Evolutionary conservation across 2,888 invertebrate genomes (phyloP), one percentile per base, ranked within the genome.

Genomic region (Stramonita haemastoma): DNA sequence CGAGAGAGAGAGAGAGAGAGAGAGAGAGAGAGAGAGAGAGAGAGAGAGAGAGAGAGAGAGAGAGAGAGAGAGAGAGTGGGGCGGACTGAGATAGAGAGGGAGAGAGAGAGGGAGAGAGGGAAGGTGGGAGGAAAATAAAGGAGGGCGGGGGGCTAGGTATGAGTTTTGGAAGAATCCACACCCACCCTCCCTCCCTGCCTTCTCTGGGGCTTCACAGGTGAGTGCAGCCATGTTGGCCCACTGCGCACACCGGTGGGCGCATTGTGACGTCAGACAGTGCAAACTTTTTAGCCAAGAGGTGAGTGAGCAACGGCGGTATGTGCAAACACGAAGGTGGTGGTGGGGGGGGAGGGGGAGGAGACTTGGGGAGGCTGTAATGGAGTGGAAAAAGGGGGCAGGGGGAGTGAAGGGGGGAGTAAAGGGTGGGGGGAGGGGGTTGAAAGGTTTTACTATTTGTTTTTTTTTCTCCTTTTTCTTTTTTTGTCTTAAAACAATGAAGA

Each of bases 241-340:
- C 79, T 88, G 91, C 91, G 90, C 91, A 91, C 87, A 89, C 87
- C 86, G 89, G 86, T 91, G 84, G 66, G 91, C 91, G 91, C 91
- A 91, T 89, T 90, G 90, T 91, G 91, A 91, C 91, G 91, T 91
- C 91, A 91, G 89, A 86, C 57, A 86, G 86, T 66, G 89, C 87
- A 81, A 89, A 87, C 87, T 87, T 56, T 60, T 36, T 73, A 17
- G 11, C 36, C 73, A 22, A n/a, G 46, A 73, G 87, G 73, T 77
- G 87, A 73, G 73, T 77, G 77, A 19, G 73, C 77, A 77, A 26
- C 57, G 87, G 87, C 56, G 73, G 22, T 32, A 81, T 29, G 46
- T 29, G 46, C 11, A 26, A 22, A 60, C 22, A 46, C 19, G 22
- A 19, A 34, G 83, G 46, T 5, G 36, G 83, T 22, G 83, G 26